Conservation (phyloP, 2,888 invertebrate genomes). For the Tetheella fluctuosa region DNA sequence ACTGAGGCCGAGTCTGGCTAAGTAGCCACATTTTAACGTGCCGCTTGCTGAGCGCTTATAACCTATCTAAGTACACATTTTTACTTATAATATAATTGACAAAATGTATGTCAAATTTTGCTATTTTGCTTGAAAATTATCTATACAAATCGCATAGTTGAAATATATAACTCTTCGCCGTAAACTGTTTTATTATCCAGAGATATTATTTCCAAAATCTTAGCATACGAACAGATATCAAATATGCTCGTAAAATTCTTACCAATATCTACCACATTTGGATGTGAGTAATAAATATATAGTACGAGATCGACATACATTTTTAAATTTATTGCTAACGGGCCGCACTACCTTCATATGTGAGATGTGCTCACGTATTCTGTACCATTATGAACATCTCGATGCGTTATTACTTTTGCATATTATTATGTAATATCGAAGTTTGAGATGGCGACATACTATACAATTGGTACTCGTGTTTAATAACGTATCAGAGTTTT, state of each 20-base stretch:
- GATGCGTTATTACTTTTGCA: conserved; percentile 13
- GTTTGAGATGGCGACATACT: too few relatives aligned
- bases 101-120: too few relatives aligned
- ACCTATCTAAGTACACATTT: too few relatives aligned
- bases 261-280: background rate
- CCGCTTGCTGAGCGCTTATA: too few relatives aligned
- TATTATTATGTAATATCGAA: background rate
- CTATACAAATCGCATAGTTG: too few relatives aligned
- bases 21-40: too few relatives aligned
- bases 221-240: background rate
- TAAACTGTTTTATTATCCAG: background rate
- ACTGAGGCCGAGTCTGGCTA: too few relatives aligned
- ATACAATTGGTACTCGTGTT: too few relatives aligned
- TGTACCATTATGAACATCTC: conserved; percentile 17
- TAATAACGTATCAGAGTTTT: too few relatives aligned
- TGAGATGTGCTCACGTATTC: conserved; percentile 28
- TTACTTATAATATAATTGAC: too few relatives aligned
- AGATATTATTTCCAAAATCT: background rate
- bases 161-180: background rate
- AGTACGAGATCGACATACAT: conserved; percentile 44
- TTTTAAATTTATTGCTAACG: conserved; percentile 59
- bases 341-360: conserved; percentile 40
- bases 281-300: conserved; percentile 16
- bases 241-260: conserved; percentile 1
- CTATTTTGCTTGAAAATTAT: too few relatives aligned